A percentile compares a stretch with the other conserved stretches of the same genome.
These are phyloP conservation scores for Clarias macrocephalus DNA, from an alignment of 2,113 vertebrate species.

Conservation along the genomic window DNA sequence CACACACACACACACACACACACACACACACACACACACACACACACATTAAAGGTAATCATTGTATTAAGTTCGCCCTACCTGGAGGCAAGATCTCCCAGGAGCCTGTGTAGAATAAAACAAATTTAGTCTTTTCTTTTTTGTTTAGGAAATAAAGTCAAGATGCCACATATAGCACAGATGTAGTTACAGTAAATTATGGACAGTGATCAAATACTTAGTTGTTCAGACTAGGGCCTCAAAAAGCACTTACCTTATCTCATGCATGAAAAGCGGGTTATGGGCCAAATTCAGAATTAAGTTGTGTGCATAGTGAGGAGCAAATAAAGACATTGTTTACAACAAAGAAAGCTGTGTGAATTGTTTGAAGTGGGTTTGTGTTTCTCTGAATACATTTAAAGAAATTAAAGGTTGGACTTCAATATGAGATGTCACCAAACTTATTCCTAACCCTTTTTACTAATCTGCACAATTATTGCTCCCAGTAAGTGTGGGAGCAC, in stretches of 20 bases:
- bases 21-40: background rate
- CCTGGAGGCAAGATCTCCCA: constrained; percentile 95
- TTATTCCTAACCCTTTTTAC: no score
- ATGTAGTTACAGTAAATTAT: no score
- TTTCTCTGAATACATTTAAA: no score
- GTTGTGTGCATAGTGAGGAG: background rate
- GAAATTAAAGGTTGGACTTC: no score
- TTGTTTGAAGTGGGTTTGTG: background rate
- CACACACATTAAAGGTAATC: background rate
- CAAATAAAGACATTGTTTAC: background rate
- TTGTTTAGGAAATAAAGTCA: background rate
- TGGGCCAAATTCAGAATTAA: background rate
- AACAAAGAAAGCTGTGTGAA: background rate
- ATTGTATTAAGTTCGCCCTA: constrained; percentile 60
- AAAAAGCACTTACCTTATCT: background rate
- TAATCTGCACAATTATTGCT: no score
- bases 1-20: background rate
- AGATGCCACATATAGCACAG: background rate
- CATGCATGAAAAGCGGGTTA: background rate
- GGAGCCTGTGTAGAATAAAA: constrained; percentile 69
- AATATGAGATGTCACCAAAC: no score
- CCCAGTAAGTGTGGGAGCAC: no score
- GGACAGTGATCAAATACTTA: no score
- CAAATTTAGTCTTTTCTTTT: constrained; percentile 3
- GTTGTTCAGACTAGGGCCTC: background rate